Percentiles rank a stretch among this genome's conserved stretches.
Evolutionary conservation across 2,888 invertebrate species (phyloP).

Genomic region (Hipparchia semele): DNA sequence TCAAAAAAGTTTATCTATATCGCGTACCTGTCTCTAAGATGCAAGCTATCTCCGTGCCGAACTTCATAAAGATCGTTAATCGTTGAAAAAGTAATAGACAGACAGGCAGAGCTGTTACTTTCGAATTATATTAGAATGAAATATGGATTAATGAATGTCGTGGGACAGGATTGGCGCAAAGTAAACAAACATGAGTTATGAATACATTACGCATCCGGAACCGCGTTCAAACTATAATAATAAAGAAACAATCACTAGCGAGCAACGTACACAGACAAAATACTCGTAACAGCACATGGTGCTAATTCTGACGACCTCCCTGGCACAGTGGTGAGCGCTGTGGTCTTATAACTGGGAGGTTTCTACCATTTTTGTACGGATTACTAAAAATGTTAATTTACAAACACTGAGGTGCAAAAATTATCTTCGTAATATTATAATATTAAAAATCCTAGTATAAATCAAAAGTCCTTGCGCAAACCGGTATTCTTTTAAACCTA

Average conservation of each 20-base stretch:
- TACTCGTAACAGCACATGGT: no score
- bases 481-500: slow-evolving; percentile 7
- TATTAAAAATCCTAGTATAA: background rate
- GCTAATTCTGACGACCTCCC: no score
- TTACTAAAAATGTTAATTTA: background rate
- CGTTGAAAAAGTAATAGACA: background rate
- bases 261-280: background rate
- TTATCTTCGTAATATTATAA: background rate
- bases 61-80: background rate
- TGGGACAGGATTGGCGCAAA: slow-evolving; percentile 72
- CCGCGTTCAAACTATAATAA: background rate
- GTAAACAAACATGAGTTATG: slow-evolving; percentile 47
- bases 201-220: slow-evolving; percentile 3
- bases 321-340: no score
- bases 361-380: no score
- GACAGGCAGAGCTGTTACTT: no score
- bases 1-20: no score
- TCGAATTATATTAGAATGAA: background rate
- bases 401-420: background rate
- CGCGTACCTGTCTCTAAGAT: background rate
- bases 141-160: slow-evolving; percentile 43
- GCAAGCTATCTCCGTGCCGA: background rate
- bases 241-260: background rate
- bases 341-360: no score
- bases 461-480: background rate